Base-by-base conservation (phyloP, 2,797 vertebrate genomes). In the Hypotaenidia philippensis region DNA sequence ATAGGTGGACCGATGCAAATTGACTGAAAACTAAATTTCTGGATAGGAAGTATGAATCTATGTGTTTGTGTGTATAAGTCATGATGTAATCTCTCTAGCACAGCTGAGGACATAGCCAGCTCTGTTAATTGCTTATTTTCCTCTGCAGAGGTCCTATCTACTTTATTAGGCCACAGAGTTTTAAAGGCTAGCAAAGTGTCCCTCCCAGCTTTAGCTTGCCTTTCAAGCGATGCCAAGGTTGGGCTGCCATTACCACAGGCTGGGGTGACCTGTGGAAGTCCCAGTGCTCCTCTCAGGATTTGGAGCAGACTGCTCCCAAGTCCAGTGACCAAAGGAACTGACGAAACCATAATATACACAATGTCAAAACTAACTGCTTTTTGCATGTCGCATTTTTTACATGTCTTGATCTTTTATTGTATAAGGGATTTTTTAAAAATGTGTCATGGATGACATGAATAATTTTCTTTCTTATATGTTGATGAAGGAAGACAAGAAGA, bases 221-320 rank as follows among this genome's bases (percentile, higher is more conserved):
- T 85, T 89, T 93, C 40, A 66, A 92, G 75, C 4, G 26, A 40
- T 64, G 78, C 89, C 95, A 91, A 85, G 72, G 87, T 77, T 84
- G 87, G 32, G 60, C 60, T 77, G 87, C 31, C 87, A 27, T 55
- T 56, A 55, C 49, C 49, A 2, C 57, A 41, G 76, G 4, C 69
- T 71, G 27, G 14, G 32, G 70, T 68, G 78, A 82, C 81, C 87
- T 47, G 2, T 38, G 74, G 75, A 50, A 80, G 31, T 89, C 75
- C 55, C 8, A 1, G 2, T 29, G 38, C 23, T 22, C n/a, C 49
- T 76, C 63, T 77, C 68, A 85, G 79, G 41, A 32, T 70, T 52
- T 76, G 71, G 52, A 89, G n/a, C 75, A 89, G 56, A n/a, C 21
- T 83, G 23, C 4, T 75, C 32, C 34, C 17, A 78, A 71, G 7